phyloP scores from a whole-genome alignment of 2,113 vertebrate genomes.

The Zosterops japonicus region DNA sequence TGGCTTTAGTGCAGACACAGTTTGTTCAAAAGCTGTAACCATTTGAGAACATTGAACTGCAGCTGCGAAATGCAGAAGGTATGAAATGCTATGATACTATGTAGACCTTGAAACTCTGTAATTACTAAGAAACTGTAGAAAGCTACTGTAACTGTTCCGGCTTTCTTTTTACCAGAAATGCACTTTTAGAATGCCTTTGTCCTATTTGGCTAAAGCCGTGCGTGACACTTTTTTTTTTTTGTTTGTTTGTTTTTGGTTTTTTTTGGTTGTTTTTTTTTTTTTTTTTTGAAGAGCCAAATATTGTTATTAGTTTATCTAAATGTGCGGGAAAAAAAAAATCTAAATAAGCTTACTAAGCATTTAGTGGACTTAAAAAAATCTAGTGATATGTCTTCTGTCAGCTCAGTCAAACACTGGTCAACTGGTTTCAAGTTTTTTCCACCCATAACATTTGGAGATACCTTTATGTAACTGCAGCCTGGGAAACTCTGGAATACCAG shows the following conservation, averaged over 20 bases:
- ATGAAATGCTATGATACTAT: slow-evolving; percentile 49
- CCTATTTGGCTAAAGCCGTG: neutral
- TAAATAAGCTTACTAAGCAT: neutral
- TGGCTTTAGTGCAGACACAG: slow-evolving; percentile 55
- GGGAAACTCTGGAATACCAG: neutral
- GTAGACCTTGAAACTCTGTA: slow-evolving; percentile 64
- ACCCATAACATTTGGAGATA: neutral
- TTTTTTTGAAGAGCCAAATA: neutral
- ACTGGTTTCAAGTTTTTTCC: neutral
- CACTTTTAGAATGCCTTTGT: slow-evolving; percentile 24
- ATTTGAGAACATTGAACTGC: slow-evolving; percentile 61
- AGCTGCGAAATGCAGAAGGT: slow-evolving; percentile 56
- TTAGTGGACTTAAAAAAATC: neutral
- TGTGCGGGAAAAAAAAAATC: neutral
- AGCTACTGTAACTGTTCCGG: slow-evolving; percentile 50
- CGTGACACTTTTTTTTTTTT: neutral
- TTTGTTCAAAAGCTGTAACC: slow-evolving; percentile 70
- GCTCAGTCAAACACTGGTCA: neutral
- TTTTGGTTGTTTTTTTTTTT: neutral
- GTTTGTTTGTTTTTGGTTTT: no score
- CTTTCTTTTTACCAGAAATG: slow-evolving; percentile 29
- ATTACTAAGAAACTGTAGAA: slow-evolving; percentile 61
- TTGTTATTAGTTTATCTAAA: neutral
- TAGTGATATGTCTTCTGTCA: neutral
- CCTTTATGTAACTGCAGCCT: neutral